phyloP scores from a whole-genome alignment of 1,140 invertebrate species.

The Drosophila fuyamai region DNA sequence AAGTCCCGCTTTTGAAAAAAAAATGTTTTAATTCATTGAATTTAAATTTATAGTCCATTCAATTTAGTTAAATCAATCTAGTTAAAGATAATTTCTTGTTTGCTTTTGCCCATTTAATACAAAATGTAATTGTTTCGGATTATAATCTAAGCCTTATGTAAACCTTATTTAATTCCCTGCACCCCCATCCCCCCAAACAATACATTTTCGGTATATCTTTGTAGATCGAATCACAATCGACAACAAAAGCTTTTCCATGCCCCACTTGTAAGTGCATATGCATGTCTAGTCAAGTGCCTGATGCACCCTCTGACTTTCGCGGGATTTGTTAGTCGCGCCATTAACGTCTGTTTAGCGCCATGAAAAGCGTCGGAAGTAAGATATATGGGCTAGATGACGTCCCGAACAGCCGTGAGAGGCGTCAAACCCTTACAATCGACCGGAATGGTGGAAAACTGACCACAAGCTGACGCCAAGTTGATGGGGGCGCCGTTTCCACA shows the following conservation, averaged over 20 bases:
- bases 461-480: slow-evolving; percentile 35
- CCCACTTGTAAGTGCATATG: slow-evolving; percentile 1
- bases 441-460: slow-evolving; percentile 6
- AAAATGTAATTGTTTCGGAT: background rate
- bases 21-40: no score
- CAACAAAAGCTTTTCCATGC: background rate
- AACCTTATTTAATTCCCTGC: no score
- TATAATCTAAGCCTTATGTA: no score
- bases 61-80: no score
- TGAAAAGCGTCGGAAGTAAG: slow-evolving; percentile 42
- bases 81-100: no score
- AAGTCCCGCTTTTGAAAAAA: no score
- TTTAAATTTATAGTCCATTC: no score
- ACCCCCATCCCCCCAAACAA: no score
- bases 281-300: slow-evolving; percentile 22
- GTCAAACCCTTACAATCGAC: slow-evolving; percentile 9
- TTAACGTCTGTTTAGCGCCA: slow-evolving; percentile 45
- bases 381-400: slow-evolving; percentile 46
- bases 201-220: background rate
- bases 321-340: slow-evolving; percentile 44
- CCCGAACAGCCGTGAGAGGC: slow-evolving; percentile 3
- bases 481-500: slow-evolving; percentile 32
- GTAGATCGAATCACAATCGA: background rate
- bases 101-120: no score
- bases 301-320: slow-evolving; percentile 12